A percentile compares a stretch with the other conserved stretches of the same genome.
Evolutionary conservation across 2,113 vertebrate genomes (phyloP).

Genomic region (Heterocephalus glaber): DNA sequence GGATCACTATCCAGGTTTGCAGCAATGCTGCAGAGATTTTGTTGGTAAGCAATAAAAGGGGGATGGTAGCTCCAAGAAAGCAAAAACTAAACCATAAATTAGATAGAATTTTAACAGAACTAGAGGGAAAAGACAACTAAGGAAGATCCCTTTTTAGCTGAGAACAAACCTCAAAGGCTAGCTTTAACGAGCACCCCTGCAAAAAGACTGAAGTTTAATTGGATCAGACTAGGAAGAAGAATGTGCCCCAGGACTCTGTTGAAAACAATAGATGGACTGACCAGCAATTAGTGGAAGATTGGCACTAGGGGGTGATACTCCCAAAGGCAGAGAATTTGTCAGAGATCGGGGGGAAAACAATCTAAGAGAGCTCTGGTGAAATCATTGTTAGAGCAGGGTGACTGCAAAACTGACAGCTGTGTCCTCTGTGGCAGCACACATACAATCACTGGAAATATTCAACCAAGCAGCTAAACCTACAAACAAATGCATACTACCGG

Average conservation of each 20-base stretch:
- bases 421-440: neutral
- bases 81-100: neutral
- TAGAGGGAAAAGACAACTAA: neutral
- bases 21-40: neutral
- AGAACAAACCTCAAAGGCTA: constrained; percentile 19
- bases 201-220: constrained; percentile 26
- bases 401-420: neutral
- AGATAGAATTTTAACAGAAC: neutral
- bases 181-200: constrained; percentile 21
- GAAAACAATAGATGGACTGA: constrained; percentile 41
- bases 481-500: neutral
- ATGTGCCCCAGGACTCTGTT: neutral
- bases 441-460: neutral
- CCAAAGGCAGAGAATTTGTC: neutral
- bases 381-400: neutral
- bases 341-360: neutral
- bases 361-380: neutral
- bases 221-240: neutral
- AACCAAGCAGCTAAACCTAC: neutral
- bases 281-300: constrained; percentile 15
- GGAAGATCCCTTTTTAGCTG: neutral
- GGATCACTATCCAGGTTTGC: neutral
- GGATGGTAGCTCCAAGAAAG: neutral
- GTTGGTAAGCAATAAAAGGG: neutral
- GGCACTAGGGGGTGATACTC: neutral